Evolutionary conservation across 2,888 invertebrate species (phyloP).

Genomic region (Metopia argyrocephala): DNA sequence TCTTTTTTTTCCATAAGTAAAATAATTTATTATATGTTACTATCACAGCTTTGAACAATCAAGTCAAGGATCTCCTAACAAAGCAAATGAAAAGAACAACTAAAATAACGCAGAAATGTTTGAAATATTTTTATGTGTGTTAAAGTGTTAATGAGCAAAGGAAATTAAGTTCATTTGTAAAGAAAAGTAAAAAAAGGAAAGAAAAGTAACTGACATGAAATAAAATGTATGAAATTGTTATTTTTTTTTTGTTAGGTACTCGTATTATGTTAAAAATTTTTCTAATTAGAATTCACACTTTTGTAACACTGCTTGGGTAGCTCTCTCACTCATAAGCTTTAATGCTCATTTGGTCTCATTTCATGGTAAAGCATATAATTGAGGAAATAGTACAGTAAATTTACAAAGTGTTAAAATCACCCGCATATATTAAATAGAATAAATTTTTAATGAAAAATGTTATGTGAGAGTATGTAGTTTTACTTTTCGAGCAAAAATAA

Average conservation of each 20-base stretch:
- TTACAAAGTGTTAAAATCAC: slow-evolving; percentile 11
- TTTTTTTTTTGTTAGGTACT: too few relatives aligned
- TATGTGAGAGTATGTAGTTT: slow-evolving; percentile 19
- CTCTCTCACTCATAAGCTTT: not conserved
- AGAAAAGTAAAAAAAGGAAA: not conserved
- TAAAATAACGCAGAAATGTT: slow-evolving; percentile 22
- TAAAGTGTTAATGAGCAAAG: slow-evolving; percentile 61
- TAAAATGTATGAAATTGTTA: not conserved
- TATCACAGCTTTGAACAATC: slow-evolving; percentile 20
- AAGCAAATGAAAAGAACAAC: not conserved
- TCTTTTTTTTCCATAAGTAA: not conserved
- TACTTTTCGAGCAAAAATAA: not conserved
- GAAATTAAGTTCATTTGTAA: slow-evolving; percentile 62
- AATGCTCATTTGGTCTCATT: not conserved
- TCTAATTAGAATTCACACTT: slow-evolving; percentile 47
- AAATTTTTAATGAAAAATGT: slow-evolving; percentile 33
- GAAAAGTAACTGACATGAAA: slow-evolving; percentile 1
- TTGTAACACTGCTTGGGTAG: slow-evolving; percentile 14
- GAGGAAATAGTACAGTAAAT: slow-evolving; percentile 41
- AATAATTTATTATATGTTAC: not conserved
- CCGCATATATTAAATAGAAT: slow-evolving; percentile 4
- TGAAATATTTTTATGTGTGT: slow-evolving; percentile 36
- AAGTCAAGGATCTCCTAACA: slow-evolving; percentile 6
- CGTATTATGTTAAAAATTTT: slow-evolving; percentile 39
- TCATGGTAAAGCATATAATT: slow-evolving; percentile 26